These are phyloP conservation scores for Micromys minutus DNA, from an alignment of 2,113 vertebrate species.

Conservation along the genomic window DNA sequence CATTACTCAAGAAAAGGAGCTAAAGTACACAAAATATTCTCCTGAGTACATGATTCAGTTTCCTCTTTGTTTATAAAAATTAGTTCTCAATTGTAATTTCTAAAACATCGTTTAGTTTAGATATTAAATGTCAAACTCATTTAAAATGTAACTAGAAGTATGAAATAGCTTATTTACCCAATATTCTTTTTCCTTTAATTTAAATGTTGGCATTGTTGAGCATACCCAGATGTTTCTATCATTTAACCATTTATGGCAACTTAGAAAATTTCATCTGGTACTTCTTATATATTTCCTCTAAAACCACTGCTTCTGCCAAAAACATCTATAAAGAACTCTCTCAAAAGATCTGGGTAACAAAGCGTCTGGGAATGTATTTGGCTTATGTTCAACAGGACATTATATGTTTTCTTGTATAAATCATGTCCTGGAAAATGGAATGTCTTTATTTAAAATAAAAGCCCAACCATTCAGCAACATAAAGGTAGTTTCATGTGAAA, in stretches of 20 bases:
- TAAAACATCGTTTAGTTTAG: background rate
- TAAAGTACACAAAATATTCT: slow-evolving; percentile 50
- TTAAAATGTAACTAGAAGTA: slow-evolving; percentile 60
- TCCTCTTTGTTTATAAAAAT: slow-evolving; percentile 38
- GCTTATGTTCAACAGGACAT: slow-evolving; percentile 83
- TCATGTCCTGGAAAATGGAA: slow-evolving; percentile 74
- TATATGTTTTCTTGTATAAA: slow-evolving; percentile 85
- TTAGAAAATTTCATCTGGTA: slow-evolving; percentile 86
- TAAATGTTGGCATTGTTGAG: slow-evolving; percentile 77
- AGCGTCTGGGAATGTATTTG: slow-evolving; percentile 91
- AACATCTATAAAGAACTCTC: slow-evolving; percentile 85
- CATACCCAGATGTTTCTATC: slow-evolving; percentile 82
- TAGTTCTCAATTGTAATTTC: slow-evolving; percentile 8
- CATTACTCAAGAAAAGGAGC: background rate
- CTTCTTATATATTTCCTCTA: slow-evolving; percentile 84
- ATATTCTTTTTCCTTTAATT: slow-evolving; percentile 64
- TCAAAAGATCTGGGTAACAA: slow-evolving; percentile 85
- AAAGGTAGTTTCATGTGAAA: slow-evolving; percentile 74
- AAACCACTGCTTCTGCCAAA: slow-evolving; percentile 84
- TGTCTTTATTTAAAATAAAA: slow-evolving; percentile 77
- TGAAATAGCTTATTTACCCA: slow-evolving; percentile 45
- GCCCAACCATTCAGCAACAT: slow-evolving; percentile 63
- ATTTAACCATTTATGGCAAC: slow-evolving; percentile 88
- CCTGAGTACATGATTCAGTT: background rate
- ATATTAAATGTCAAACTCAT: slow-evolving; percentile 25